Percentiles rank a stretch among this genome's conserved stretches.
Evolutionary conservation across 2,113 vertebrate species (phyloP).

Genomic region (Mustela nigripes): DNA sequence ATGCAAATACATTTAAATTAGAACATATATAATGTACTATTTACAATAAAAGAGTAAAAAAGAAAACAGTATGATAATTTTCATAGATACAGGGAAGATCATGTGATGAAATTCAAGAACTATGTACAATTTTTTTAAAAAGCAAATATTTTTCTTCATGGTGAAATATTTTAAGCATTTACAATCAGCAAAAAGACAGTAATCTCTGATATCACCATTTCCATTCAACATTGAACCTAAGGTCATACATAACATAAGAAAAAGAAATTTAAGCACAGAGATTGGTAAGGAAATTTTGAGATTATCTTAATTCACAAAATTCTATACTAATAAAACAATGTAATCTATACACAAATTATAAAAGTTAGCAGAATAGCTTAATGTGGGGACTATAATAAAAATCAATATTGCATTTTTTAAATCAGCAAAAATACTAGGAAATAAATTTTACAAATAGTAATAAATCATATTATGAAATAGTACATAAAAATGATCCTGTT

Average conservation of each 20-base stretch:
- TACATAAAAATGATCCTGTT: neutral
- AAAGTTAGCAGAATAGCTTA: constrained; percentile 15
- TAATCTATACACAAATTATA: neutral
- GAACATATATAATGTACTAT: neutral
- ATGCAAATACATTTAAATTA: neutral
- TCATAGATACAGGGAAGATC: neutral
- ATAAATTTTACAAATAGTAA: neutral
- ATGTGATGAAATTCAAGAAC: neutral
- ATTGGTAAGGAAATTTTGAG: neutral
- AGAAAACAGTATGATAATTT: constrained; percentile 4
- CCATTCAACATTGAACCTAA: neutral
- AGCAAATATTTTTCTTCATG: neutral
- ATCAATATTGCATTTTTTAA: neutral
- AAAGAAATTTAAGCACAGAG: neutral
- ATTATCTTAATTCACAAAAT: constrained; percentile 22
- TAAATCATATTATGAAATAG: neutral
- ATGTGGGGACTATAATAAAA: neutral
- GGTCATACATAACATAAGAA: neutral
- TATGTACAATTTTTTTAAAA: neutral
- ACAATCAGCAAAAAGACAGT: neutral
- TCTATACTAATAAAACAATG: neutral
- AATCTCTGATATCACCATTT: neutral
- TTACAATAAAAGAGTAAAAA: constrained; percentile 10
- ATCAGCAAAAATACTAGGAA: neutral
- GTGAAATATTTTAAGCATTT: constrained; percentile 10